phyloP scores from a whole-genome alignment of 2,888 invertebrate genomes.

The Oligia strigilis region DNA sequence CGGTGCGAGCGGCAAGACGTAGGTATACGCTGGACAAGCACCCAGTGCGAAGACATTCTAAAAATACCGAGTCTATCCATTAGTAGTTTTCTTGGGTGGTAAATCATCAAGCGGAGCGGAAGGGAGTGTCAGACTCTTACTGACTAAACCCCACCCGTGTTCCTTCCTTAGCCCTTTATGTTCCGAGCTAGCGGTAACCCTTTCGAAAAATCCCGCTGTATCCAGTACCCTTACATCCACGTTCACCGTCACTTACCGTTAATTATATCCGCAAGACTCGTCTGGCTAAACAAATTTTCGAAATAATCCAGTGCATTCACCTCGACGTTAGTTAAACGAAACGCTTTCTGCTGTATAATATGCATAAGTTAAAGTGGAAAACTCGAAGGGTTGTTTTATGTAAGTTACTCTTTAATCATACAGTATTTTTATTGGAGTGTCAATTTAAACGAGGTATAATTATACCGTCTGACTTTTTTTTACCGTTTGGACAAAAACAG shows the following conservation, averaged over 20 bases:
- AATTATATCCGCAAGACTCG: slow-evolving; percentile 52
- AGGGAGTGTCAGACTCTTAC: too few relatives aligned
- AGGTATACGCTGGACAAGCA: background rate
- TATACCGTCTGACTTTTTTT: background rate
- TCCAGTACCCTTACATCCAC: slow-evolving; percentile 20
- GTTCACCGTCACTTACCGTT: slow-evolving; percentile 42
- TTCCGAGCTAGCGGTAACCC: too few relatives aligned
- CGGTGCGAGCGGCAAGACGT: background rate
- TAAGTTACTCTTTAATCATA: slow-evolving; percentile 25
- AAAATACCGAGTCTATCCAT: slow-evolving; percentile 2
- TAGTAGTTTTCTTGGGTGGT: too few relatives aligned
- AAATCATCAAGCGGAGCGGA: too few relatives aligned
- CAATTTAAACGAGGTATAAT: background rate
- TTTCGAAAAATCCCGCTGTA: background rate
- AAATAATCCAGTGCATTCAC: slow-evolving; percentile 48
- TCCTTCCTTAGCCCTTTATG: too few relatives aligned
- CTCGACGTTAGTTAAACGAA: slow-evolving; percentile 25
- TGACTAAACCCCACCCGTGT: too few relatives aligned
- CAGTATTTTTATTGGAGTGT: background rate
- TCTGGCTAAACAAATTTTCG: slow-evolving; percentile 34
- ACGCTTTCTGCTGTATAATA: slow-evolving; percentile 6
- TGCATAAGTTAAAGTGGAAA: slow-evolving; percentile 46
- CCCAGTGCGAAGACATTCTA: background rate
- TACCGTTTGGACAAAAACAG: too few relatives aligned
- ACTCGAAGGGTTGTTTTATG: slow-evolving; percentile 22